Evolutionary conservation across 1,140 invertebrate genomes (phyloP).

Genomic region (Catajapyx aquilonaris): DNA sequence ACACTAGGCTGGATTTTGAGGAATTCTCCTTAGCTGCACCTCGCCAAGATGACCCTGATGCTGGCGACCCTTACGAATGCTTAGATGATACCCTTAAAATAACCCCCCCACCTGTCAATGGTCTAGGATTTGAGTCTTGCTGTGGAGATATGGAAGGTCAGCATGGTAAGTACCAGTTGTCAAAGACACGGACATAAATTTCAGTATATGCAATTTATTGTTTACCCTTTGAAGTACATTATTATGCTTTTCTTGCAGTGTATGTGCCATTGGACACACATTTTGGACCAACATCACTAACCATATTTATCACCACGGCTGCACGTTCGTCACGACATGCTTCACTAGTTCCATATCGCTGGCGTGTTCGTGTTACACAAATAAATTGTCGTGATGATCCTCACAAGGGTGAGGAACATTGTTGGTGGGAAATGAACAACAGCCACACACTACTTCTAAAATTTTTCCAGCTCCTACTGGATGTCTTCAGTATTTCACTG

Average conservation of each 20-base stretch:
- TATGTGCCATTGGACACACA: neutral
- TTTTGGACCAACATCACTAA: neutral
- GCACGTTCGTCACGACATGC: too few relatives aligned
- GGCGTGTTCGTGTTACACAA: too few relatives aligned
- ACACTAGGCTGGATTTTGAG: neutral
- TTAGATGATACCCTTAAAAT: neutral
- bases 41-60: neutral
- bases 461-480: conserved; percentile 31
- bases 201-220: too few relatives aligned
- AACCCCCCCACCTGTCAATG: neutral
- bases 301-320: neutral
- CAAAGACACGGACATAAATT: too few relatives aligned
- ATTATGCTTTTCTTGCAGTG: neutral
- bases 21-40: neutral
- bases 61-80: neutral
- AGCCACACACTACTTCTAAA: too few relatives aligned
- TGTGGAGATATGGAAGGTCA: neutral
- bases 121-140: neutral
- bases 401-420: too few relatives aligned
- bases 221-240: too few relatives aligned
- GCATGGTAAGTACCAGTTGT: neutral
- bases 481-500: conserved; percentile 39
- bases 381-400: too few relatives aligned
- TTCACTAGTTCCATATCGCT: too few relatives aligned
- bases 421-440: too few relatives aligned